Percentiles rank a stretch among this genome's conserved stretches.
These are phyloP conservation scores for Tanytarsus gracilentus DNA, from an alignment of 2,888 invertebrate species.

Conservation along the genomic window DNA sequence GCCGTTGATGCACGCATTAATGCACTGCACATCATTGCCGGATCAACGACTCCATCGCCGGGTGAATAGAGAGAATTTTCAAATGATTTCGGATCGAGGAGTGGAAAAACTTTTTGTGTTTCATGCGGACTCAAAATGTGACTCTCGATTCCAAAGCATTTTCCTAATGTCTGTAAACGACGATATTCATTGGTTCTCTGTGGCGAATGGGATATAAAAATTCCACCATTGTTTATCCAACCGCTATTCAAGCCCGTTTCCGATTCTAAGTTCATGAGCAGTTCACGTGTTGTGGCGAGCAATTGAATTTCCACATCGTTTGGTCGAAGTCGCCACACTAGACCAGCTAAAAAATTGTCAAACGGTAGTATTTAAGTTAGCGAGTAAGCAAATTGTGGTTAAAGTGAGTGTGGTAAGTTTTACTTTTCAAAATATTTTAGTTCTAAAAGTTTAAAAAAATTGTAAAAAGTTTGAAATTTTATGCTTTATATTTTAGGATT, in stretches of 20 bases:
- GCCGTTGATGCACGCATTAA: constrained; percentile 61
- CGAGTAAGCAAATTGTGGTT: neutral
- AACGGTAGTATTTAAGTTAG: neutral
- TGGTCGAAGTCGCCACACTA: constrained; percentile 76
- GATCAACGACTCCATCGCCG: constrained; percentile 76
- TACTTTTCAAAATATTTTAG: too few relatives aligned
- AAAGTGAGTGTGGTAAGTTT: too few relatives aligned
- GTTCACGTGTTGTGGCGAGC: constrained; percentile 57
- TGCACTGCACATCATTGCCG: constrained; percentile 68
- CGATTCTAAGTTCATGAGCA: constrained; percentile 59
- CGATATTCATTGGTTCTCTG: constrained; percentile 62
- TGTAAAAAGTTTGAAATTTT: too few relatives aligned
- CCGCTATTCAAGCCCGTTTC: constrained; percentile 77
- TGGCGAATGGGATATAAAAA: constrained; percentile 71
- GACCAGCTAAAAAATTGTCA: constrained; percentile 43
- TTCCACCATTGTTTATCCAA: constrained; percentile 82
- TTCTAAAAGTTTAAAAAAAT: too few relatives aligned
- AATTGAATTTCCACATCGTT: constrained; percentile 78
- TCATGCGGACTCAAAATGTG: constrained; percentile 61
- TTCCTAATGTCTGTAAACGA: constrained; percentile 69
- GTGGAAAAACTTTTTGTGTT: constrained; percentile 65
- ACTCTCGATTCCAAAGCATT: constrained; percentile 67
- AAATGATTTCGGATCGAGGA: constrained; percentile 65
- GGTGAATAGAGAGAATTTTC: constrained; percentile 70
- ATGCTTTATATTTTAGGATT: too few relatives aligned